phyloP scores from a whole-genome alignment of 2,113 vertebrate genomes.

The Chloroceryle aenea region DNA sequence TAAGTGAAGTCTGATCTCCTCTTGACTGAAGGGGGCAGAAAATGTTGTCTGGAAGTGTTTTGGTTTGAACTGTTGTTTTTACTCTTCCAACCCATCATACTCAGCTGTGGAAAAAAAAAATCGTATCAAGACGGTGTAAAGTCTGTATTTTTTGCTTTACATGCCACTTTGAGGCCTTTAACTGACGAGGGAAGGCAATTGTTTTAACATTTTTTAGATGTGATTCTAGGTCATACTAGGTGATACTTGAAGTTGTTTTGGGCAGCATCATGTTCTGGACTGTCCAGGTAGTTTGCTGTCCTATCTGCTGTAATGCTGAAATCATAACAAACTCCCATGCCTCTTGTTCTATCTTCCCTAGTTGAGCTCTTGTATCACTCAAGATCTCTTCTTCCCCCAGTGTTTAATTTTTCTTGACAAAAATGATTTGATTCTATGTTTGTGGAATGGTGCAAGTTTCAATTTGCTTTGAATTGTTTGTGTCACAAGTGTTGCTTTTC shows the following conservation, averaged over 20 bases:
- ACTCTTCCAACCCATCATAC: neutral
- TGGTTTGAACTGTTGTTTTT: neutral
- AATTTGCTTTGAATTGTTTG: neutral
- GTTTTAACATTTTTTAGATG: neutral
- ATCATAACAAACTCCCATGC: neutral
- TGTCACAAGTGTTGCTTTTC: neutral
- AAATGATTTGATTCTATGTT: neutral
- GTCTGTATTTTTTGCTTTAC: neutral
- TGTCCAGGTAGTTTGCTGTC: neutral
- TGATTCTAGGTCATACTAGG: too few species aligned
- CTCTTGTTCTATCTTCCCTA: rapidly evolving
- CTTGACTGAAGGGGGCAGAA: neutral
- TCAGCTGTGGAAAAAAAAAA: neutral
- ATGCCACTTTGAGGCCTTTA: neutral
- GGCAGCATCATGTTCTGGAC: rapidly evolving
- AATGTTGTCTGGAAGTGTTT: neutral
- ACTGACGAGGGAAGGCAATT: neutral
- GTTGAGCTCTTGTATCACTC: neutral
- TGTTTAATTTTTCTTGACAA: neutral
- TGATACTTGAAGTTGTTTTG: neutral
- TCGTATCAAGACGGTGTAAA: too few species aligned
- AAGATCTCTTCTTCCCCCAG: neutral
- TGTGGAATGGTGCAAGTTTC: neutral
- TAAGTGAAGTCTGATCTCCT: neutral
- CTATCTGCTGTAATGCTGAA: neutral